phyloP scores from a whole-genome alignment of 37 sponge, comb jelly and placozoan genomes.

The Aplysina aerophoba region DNA sequence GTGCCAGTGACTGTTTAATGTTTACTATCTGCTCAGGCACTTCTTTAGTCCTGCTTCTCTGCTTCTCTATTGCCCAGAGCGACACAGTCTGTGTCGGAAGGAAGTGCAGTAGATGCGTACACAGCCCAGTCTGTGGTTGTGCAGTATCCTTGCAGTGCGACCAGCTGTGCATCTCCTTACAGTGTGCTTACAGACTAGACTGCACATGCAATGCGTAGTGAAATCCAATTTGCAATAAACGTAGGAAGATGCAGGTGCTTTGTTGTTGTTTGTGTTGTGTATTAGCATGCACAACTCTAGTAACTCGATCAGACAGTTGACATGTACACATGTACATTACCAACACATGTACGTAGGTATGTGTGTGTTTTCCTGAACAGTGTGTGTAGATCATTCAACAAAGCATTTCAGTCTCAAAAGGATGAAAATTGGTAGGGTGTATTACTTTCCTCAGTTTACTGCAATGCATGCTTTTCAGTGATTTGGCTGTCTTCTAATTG shows the following conservation, averaged over 20 bases:
- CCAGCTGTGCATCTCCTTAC: background rate
- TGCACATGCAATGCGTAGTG: no score
- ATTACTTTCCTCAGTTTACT: background rate
- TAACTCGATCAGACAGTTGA: no score
- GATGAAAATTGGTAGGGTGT: conserved; percentile 81
- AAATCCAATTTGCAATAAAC: background rate
- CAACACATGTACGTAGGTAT: no score
- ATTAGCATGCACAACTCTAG: no score
- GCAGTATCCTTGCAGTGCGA: conserved; percentile 66
- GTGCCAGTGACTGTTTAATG: background rate
- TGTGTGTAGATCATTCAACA: conserved; percentile 61
- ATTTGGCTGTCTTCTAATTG: background rate
- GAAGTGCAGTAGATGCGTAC: conserved; percentile 41
- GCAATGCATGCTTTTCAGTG: background rate
- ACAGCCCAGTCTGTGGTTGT: conserved; percentile 63
- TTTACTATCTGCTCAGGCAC: background rate
- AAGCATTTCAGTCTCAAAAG: conserved; percentile 73
- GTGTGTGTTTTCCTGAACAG: conserved; percentile 7
- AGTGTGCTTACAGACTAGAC: background rate
- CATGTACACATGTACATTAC: no score
- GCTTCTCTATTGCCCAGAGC: conserved; percentile 41
- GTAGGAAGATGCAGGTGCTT: no score
- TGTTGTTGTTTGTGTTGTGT: no score
- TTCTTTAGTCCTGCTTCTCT: no score
- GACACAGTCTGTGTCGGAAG: conserved; percentile 20